phyloP scores from a whole-genome alignment of 2,888 invertebrate genomes.

The Herminia tarsipennalis region DNA sequence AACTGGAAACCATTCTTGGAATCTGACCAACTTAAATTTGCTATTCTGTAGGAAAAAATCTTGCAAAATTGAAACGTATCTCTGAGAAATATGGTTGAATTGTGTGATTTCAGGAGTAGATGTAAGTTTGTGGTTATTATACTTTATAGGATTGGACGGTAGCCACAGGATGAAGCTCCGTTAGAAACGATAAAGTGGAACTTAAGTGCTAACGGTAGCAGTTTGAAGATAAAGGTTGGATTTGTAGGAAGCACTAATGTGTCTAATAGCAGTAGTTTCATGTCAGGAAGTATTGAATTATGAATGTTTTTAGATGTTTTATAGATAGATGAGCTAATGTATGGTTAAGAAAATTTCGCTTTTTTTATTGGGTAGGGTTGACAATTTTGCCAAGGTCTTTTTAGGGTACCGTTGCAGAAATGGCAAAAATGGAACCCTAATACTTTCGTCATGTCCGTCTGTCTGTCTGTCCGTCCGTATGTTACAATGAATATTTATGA shows the following conservation, averaged over 20 bases:
- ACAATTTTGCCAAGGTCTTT: too few relatives aligned
- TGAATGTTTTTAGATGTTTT: too few relatives aligned
- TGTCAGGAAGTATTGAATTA: too few relatives aligned
- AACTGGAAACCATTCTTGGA: slow-evolving; percentile 50
- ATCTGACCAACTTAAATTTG: slow-evolving; percentile 11
- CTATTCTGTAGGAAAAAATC: neutral
- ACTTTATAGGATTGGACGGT: slow-evolving; percentile 42
- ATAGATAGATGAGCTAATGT: too few relatives aligned
- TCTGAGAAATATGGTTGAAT: neutral
- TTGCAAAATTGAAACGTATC: slow-evolving; percentile 25
- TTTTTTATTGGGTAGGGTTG: too few relatives aligned
- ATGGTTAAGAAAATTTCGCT: too few relatives aligned
- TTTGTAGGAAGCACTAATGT: slow-evolving; percentile 28
- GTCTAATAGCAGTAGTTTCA: slow-evolving; percentile 27
- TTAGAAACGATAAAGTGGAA: slow-evolving; percentile 63
- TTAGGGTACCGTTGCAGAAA: too few relatives aligned
- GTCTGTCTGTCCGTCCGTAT: too few relatives aligned
- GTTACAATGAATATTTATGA: too few relatives aligned
- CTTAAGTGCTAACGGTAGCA: slow-evolving; percentile 60
- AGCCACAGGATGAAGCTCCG: slow-evolving; percentile 60
- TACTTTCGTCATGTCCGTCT: too few relatives aligned
- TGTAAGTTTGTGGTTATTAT: slow-evolving; percentile 19
- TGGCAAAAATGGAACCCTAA: too few relatives aligned
- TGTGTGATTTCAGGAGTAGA: neutral
- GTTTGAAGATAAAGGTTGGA: slow-evolving; percentile 35